Percentiles rank a stretch among this genome's conserved stretches.
Evolutionary conservation across 2,797 vertebrate species (phyloP).

Genomic region (Muscicapa striata): DNA sequence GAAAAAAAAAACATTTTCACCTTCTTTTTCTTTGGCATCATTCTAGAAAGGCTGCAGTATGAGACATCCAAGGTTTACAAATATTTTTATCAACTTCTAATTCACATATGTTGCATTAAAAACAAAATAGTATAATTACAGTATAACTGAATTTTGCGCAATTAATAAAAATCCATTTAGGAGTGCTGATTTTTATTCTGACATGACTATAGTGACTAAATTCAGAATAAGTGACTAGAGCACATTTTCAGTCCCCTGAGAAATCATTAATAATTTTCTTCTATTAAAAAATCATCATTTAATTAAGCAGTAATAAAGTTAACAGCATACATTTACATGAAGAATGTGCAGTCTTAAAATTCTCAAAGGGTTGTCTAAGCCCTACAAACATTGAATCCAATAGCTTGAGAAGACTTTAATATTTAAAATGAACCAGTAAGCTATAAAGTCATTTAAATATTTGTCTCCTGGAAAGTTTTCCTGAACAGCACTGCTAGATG

Average conservation of each 20-base stretch:
- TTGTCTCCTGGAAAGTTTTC: neutral
- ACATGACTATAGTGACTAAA: neutral
- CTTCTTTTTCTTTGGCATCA: neutral
- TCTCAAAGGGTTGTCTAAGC: neutral
- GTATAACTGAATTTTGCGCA: neutral
- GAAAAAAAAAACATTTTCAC: accelerated
- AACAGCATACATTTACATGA: neutral
- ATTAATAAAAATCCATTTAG: neutral
- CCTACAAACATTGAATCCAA: neutral
- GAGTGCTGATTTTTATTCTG: neutral
- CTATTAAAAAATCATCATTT: neutral
- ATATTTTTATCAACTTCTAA: neutral
- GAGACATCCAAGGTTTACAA: neutral
- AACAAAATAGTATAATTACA: neutral
- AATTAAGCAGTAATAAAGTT: neutral
- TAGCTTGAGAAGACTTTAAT: neutral
- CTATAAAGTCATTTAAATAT: neutral
- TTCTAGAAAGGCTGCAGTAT: neutral
- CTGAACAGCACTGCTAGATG: neutral
- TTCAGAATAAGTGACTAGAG: neutral
- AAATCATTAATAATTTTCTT: neutral
- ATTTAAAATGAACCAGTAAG: neutral
- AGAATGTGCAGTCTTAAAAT: neutral
- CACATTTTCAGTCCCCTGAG: neutral
- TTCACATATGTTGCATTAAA: neutral